These are phyloP conservation scores for Acronicta alni DNA, from an alignment of 2,888 invertebrate species.

Conservation along the genomic window DNA sequence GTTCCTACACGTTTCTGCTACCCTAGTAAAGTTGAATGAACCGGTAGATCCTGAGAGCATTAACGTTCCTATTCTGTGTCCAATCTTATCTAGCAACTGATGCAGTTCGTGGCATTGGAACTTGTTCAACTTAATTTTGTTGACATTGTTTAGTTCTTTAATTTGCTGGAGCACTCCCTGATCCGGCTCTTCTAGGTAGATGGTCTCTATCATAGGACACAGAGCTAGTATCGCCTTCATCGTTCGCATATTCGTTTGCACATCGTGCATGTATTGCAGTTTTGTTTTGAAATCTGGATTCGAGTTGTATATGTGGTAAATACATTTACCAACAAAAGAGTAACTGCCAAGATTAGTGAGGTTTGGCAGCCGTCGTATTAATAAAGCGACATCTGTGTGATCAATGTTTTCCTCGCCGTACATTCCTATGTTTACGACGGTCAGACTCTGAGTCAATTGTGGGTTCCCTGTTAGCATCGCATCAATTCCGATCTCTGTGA, in stretches of 20 bases:
- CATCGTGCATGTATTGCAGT: slow-evolving; percentile 91
- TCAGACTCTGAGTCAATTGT: slow-evolving; percentile 87
- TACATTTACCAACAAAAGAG: slow-evolving; percentile 91
- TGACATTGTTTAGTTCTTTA: slow-evolving; percentile 83
- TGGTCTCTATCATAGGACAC: slow-evolving; percentile 90
- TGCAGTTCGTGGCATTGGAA: slow-evolving; percentile 90
- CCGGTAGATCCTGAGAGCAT: slow-evolving; percentile 90
- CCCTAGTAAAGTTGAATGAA: slow-evolving; percentile 89
- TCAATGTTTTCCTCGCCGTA: slow-evolving; percentile 92
- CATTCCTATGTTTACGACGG: slow-evolving; percentile 91
- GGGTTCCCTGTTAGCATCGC: slow-evolving; percentile 87
- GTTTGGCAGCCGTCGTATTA: slow-evolving; percentile 91
- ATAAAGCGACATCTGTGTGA: slow-evolving; percentile 90
- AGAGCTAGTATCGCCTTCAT: slow-evolving; percentile 89
- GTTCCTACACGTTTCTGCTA: slow-evolving; percentile 90
- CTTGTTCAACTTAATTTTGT: slow-evolving; percentile 90
- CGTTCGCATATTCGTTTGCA: slow-evolving; percentile 89
- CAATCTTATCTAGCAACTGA: slow-evolving; percentile 88
- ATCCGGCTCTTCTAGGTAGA: slow-evolving; percentile 91
- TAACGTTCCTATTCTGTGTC: slow-evolving; percentile 86
- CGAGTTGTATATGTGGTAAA: slow-evolving; percentile 88
- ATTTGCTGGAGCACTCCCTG: slow-evolving; percentile 86
- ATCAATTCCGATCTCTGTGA: slow-evolving; percentile 91
- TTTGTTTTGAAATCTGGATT: slow-evolving; percentile 90
- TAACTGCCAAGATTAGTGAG: slow-evolving; percentile 91